Percentiles rank a stretch among this genome's conserved stretches.
Evolutionary conservation across 2,888 invertebrate species (phyloP).

Genomic region (Molanna angustata): DNA sequence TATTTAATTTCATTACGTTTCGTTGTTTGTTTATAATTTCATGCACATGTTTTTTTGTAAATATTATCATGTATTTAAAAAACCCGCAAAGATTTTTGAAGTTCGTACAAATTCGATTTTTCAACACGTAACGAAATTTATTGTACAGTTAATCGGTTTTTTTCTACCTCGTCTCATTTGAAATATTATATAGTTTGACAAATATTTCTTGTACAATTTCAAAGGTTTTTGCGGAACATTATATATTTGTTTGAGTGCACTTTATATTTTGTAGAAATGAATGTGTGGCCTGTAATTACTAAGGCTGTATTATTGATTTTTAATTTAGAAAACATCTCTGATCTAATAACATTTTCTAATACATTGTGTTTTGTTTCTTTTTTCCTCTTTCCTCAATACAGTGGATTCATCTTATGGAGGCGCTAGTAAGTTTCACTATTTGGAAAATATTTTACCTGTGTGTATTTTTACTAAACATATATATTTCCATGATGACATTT

Average conservation of each 20-base stretch:
- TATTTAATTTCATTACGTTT: no score
- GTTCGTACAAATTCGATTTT: neutral
- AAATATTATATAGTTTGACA: conserved; percentile 8
- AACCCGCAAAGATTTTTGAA: conserved; percentile 1
- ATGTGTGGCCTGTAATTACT: neutral
- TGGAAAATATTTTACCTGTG: no score
- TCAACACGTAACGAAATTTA: neutral
- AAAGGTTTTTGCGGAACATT: neutral
- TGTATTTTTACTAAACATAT: no score
- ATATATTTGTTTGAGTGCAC: neutral
- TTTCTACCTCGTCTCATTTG: conserved; percentile 2
- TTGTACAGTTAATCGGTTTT: neutral
- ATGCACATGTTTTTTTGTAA: conserved; percentile 17
- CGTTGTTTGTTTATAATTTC: conserved; percentile 5
- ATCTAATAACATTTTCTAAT: neutral
- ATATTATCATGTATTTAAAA: conserved; percentile 12
- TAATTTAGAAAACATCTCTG: neutral
- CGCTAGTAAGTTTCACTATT: conserved; percentile 66
- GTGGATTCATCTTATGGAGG: conserved; percentile 75
- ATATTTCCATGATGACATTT: no score
- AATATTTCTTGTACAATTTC: neutral
- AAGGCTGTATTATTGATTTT: neutral
- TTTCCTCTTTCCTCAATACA: conserved; percentile 48
- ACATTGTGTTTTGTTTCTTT: conserved; percentile 39
- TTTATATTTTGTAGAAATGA: neutral